phyloP scores from a whole-genome alignment of 2,797 vertebrate genomes.

The Tauraco hartlaubi region DNA sequence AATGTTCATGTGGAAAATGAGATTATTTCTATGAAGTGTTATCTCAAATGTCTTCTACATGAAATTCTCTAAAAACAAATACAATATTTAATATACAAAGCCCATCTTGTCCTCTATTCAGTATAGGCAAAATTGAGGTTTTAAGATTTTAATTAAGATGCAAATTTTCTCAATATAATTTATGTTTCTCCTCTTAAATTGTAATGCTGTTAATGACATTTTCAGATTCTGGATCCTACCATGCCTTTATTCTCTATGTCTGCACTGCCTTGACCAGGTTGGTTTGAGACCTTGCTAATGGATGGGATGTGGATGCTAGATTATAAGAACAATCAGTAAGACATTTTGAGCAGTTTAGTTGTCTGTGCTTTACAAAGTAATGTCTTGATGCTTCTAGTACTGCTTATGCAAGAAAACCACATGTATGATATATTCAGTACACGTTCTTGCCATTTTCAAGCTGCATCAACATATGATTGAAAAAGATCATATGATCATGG shows the following conservation, averaged over 20 bases:
- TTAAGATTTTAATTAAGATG: neutral
- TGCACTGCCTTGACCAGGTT: neutral
- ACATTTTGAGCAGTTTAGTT: neutral
- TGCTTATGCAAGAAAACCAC: neutral
- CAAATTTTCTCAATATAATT: neutral
- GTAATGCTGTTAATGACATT: neutral
- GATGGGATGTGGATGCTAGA: neutral
- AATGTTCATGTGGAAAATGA: neutral
- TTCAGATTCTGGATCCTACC: neutral
- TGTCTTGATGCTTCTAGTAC: neutral
- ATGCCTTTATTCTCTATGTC: neutral
- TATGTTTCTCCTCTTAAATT: neutral
- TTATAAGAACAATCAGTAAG: neutral
- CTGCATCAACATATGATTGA: neutral
- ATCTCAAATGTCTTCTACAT: neutral
- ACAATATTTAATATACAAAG: neutral
- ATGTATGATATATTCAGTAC: neutral
- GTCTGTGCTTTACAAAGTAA: neutral
- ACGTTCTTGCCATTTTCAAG: neutral
- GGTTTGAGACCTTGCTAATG: neutral
- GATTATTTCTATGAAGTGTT: neutral
- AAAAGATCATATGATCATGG: neutral
- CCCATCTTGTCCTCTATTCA: neutral
- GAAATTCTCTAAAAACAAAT: neutral
- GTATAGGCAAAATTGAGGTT: neutral